Conservation (phyloP, 1,140 invertebrate species). For the Heliconius nattereri region DNA sequence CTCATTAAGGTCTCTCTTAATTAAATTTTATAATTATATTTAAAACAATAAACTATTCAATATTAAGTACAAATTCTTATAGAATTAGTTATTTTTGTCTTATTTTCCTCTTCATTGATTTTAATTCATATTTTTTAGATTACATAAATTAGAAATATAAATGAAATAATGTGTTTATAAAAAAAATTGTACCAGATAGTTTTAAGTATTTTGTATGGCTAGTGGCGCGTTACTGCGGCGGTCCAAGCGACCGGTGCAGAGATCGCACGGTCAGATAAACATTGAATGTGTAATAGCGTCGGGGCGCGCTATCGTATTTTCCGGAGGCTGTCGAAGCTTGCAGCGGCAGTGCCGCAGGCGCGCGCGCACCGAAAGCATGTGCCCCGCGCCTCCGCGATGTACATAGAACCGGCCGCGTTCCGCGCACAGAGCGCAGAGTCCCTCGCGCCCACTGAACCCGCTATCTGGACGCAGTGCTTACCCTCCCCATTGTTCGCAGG, state of each 20-base stretch:
- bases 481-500: slow-evolving; percentile 83
- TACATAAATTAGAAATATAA: no score
- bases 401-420: slow-evolving; percentile 78
- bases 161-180: no score
- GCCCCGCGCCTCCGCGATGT: slow-evolving; percentile 72
- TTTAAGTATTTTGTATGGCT: neutral
- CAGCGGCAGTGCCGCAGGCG: slow-evolving; percentile 72
- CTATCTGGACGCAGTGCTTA: slow-evolving; percentile 79
- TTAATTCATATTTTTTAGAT: no score
- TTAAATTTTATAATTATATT: neutral
- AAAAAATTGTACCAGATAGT: neutral
- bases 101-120: neutral
- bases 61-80: neutral
- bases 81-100: neutral
- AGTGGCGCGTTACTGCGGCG: slow-evolving; percentile 15
- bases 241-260: slow-evolving; percentile 50
- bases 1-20: neutral
- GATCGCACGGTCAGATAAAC: slow-evolving; percentile 67
- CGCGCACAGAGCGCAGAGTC: slow-evolving; percentile 75
- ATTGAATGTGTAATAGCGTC: slow-evolving; percentile 67
- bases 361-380: slow-evolving; percentile 78
- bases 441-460: slow-evolving; percentile 56
- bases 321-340: slow-evolving; percentile 65
- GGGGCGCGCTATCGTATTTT: slow-evolving; percentile 70
- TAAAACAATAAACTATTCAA: neutral